Evolutionary conservation across 2,888 invertebrate genomes (phyloP).

Genomic region (Apomyelois bistriatella): DNA sequence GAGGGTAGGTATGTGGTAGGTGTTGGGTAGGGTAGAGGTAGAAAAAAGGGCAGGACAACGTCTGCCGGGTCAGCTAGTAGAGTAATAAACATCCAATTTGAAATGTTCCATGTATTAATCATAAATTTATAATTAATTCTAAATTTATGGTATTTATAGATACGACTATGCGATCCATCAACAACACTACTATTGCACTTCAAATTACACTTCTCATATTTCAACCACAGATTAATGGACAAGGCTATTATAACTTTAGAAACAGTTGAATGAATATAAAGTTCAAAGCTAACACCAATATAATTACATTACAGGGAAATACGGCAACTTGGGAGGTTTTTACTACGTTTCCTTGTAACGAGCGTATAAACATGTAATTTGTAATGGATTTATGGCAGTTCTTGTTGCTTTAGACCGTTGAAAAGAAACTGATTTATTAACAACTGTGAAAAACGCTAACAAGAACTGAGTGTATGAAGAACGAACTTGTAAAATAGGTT

Average conservation of each 20-base stretch:
- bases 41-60: too few relatives aligned
- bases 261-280: not conserved
- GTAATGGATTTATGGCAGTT: not conserved
- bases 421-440: not conserved
- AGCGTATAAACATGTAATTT: not conserved
- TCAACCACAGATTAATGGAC: not conserved
- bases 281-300: slow-evolving; percentile 2
- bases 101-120: too few relatives aligned
- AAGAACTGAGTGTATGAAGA: not conserved
- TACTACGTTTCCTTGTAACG: not conserved
- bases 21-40: too few relatives aligned
- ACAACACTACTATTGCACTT: not conserved
- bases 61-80: too few relatives aligned
- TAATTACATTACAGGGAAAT: not conserved
- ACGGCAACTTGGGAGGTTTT: not conserved
- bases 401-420: not conserved
- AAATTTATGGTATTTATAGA: not conserved
- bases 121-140: too few relatives aligned
- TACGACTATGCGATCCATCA: not conserved
- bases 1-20: too few relatives aligned
- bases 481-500: too few relatives aligned
- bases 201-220: not conserved
- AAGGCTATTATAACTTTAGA: not conserved
- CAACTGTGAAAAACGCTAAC: slow-evolving; percentile 8
- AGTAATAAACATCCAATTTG: too few relatives aligned